phyloP scores from a whole-genome alignment of 2,113 vertebrate species.

The Ascaphus truei region DNA sequence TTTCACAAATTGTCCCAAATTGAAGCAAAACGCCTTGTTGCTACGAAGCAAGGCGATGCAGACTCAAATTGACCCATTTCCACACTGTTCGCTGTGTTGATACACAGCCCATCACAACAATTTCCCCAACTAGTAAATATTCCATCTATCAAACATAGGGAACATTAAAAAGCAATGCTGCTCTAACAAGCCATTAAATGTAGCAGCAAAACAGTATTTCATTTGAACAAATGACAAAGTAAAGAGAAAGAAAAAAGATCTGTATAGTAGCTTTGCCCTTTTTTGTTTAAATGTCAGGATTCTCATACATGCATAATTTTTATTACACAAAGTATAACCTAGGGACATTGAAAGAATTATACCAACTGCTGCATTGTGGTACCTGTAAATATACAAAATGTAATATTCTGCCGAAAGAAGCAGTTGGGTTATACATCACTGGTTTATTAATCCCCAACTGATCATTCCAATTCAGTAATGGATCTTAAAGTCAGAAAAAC shows the following conservation, averaged over 20 bases:
- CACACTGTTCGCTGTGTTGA: no score
- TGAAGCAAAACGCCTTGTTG: no score
- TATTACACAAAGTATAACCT: constrained; percentile 22
- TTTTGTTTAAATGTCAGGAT: constrained; percentile 30
- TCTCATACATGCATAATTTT: constrained; percentile 33
- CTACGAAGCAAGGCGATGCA: no score
- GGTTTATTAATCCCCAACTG: constrained; percentile 29
- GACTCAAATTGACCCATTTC: no score
- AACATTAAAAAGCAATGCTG: no score
- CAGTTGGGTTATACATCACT: constrained; percentile 10
- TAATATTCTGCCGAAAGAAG: background rate
- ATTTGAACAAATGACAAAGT: background rate
- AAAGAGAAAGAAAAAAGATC: constrained; percentile 24
- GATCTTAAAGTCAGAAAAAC: background rate
- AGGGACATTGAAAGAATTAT: constrained; percentile 20
- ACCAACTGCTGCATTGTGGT: constrained; percentile 19
- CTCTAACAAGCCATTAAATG: no score
- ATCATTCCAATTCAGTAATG: background rate
- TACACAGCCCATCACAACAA: no score
- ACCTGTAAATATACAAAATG: constrained; percentile 30
- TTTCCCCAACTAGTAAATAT: no score
- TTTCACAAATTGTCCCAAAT: no score
- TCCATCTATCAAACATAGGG: no score
- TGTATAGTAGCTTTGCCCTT: constrained; percentile 1
- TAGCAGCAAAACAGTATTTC: no score